Evolutionary conservation across 2,888 invertebrate genomes (phyloP), one percentile per base, ranked within the genome.

Genomic region (Lycaena phlaeas): DNA sequence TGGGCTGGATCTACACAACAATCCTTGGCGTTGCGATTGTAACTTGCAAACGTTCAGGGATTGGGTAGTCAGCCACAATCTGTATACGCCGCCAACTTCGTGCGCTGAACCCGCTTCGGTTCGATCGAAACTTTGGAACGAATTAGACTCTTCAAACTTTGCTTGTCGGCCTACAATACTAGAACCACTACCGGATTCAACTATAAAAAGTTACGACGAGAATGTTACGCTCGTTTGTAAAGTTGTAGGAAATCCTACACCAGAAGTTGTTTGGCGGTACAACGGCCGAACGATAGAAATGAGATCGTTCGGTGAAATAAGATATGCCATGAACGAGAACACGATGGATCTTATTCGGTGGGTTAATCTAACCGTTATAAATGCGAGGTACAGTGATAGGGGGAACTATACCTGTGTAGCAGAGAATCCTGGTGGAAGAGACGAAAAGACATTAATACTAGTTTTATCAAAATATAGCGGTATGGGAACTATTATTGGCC

Each of bases 11-110:
- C 77, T 96, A 29, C 89, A 90, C 56, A 90, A 90, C 51, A 96
- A 96, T 67, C 92, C 92, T 0, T 96, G 96, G 96, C 87, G 91
- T 43, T 96, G 96, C 68, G 94, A 96, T 59, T 96, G 96, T 66
- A 89, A 91, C 53, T 76, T 96, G 49, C 90, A 92, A 61, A 86
- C 88, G 38, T 93, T 96, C 54, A 87, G 94, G 27, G 90, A 93
- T 59, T 94, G 92, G 88, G 89, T 89, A 44, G 87, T 92, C 41
- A 86, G 87, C 50, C 87, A 87, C 49, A 93, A 92, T 44, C 81
- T 95, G 41, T 92, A 94, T 58, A 91, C 93, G 7, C 86, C 89
- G 5, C 90, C 92, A 2, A 94, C 94, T 1, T 87, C 89, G 34
- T 94, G 94, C 61, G 84, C 87, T 1, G 89, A 90, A 45, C 96